phyloP scores from a whole-genome alignment of 2,797 vertebrate species.

The Momotus momota region DNA sequence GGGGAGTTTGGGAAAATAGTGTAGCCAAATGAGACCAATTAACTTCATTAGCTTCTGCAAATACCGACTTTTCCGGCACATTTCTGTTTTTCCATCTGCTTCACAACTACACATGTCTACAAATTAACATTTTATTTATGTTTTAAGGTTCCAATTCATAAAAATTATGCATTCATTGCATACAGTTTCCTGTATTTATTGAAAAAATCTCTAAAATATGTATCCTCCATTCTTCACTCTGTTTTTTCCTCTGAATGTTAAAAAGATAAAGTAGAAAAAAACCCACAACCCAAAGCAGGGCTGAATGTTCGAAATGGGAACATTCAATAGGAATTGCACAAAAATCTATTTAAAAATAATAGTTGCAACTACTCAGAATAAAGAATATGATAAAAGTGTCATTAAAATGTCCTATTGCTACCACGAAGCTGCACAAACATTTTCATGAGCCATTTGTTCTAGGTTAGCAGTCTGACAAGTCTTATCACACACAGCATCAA shows the following conservation, averaged over 20 bases:
- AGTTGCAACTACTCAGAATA: background rate
- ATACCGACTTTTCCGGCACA: conserved; percentile 79
- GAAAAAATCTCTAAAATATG: conserved; percentile 12
- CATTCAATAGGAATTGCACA: background rate
- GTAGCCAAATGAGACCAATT: conserved; percentile 81
- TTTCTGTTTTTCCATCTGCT: conserved; percentile 79
- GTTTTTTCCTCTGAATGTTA: background rate
- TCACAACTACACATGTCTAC: conserved; percentile 72
- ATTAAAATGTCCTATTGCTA: background rate
- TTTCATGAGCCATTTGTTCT: background rate
- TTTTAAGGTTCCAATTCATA: conserved; percentile 69
- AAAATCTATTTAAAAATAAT: background rate
- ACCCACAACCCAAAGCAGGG: background rate
- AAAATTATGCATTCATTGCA: conserved; percentile 63
- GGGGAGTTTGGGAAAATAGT: conserved; percentile 77
- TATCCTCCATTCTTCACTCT: background rate
- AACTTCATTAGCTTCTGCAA: conserved; percentile 82
- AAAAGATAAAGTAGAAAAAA: background rate
- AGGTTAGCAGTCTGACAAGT: background rate
- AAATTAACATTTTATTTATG: conserved; percentile 80
- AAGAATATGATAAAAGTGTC: background rate
- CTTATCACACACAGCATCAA: background rate
- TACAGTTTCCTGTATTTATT: conserved; percentile 45
- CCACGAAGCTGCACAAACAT: background rate
- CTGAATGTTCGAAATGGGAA: background rate